phyloP scores from a whole-genome alignment of 1,140 invertebrate species.

The Matsumurasca onukii region DNA sequence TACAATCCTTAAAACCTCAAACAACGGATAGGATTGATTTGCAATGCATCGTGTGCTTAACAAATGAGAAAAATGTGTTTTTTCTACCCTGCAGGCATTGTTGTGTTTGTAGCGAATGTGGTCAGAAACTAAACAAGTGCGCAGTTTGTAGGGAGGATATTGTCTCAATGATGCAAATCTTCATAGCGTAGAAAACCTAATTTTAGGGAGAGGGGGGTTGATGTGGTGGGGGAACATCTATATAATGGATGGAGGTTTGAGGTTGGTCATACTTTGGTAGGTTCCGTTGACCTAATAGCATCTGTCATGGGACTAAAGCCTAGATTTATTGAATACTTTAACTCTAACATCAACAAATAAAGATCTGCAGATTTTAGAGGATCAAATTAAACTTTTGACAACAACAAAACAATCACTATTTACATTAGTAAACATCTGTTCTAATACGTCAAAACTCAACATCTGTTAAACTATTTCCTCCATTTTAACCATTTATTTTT shows the following conservation, averaged over 20 bases:
- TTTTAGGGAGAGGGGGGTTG: neutral
- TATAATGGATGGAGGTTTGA: neutral
- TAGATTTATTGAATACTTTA: too few relatives aligned
- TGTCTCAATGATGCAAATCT: slow-evolving; percentile 1
- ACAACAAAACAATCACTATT: too few relatives aligned
- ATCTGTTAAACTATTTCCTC: too few relatives aligned
- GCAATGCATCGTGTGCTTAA: slow-evolving; percentile 10
- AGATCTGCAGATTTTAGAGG: too few relatives aligned
- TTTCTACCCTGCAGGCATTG: neutral
- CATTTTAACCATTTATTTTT: too few relatives aligned
- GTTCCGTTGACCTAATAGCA: too few relatives aligned
- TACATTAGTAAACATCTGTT: too few relatives aligned
- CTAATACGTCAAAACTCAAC: too few relatives aligned
- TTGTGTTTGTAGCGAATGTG: neutral
- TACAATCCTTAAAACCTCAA: neutral
- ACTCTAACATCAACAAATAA: too few relatives aligned
- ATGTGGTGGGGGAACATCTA: neutral
- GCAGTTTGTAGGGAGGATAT: neutral
- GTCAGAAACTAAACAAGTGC: neutral
- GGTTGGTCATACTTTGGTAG: too few relatives aligned
- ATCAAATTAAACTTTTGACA: too few relatives aligned
- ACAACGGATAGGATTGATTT: neutral
- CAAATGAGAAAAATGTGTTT: neutral
- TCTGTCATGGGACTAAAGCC: too few relatives aligned
- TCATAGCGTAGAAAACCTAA: neutral